Base-by-base conservation (phyloP, 2,888 invertebrate genomes). In the Mylabris sibirica region DNA sequence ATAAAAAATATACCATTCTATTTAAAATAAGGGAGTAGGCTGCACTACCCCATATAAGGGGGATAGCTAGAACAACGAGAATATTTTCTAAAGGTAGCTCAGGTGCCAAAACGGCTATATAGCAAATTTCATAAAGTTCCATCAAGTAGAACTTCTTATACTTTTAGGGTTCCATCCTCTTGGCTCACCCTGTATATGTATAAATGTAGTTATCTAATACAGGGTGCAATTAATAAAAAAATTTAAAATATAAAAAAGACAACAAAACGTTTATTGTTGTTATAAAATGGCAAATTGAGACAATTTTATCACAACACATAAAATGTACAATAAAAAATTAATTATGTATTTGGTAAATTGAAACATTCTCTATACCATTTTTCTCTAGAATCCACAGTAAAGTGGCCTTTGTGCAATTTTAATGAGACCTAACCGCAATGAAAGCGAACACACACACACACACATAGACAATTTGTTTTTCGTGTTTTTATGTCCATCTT, bases 401-500 rank as follows among this genome's bases (percentile, higher is more conserved):
- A 74, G 67, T 57, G 68, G 65, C 60, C 68, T 74, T 76, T 74
- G 72, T 75, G 72, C 73, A 77, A 75, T 76, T 78, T 78, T 77
- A 75, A 78, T 77, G 76, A 76, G 75, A 70, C 3, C 74, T 65
- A 71, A 72, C 68, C 68, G 68, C 71, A 68, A 60, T 66, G 60
- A 38, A 53, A 68, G 61, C 35, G 14, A 70, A 71, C 72, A 68
- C 67, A 74, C 75, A 71, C 78, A 71, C 72, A 68, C 67, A 74
- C 75, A 71, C 78, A 30, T 30, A 30, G 30, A 30, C 30, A 78
- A 79, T 79, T 80, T 78, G 77, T 77, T 77, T 76, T 76, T 75
- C 24, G 74, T 75, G 76, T 79, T 79, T 79, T 79, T 75, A 78
- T 74, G 77, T 75, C 76, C 74, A 76, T 77, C 75, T 80, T 78